Percentiles rank a stretch among this genome's conserved stretches.
Evolutionary conservation across 2,888 invertebrate species (phyloP).

Genomic region (Trachelus stipa): DNA sequence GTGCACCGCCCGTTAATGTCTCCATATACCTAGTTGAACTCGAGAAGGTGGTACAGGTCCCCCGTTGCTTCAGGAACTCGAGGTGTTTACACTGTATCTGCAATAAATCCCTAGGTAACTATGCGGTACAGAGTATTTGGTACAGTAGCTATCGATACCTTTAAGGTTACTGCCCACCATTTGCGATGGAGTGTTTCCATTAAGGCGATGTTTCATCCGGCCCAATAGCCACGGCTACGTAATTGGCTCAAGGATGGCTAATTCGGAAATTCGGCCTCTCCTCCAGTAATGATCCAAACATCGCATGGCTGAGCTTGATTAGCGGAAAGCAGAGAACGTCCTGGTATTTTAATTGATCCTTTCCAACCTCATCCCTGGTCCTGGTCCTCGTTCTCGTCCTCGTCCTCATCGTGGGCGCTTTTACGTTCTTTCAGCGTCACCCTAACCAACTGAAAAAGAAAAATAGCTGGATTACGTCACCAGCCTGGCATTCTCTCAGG

Average conservation of each 20-base stretch:
- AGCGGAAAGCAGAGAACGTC: conserved; percentile 31
- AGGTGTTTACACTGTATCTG: no score
- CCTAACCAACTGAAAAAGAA: conserved; percentile 41
- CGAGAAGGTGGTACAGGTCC: no score
- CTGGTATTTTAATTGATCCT: conserved; percentile 45
- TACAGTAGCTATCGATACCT: no score
- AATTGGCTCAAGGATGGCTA: conserved; percentile 28
- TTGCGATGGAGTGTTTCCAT: no score
- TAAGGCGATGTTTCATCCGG: no score
- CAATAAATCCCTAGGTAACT: no score
- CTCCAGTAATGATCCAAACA: conserved; percentile 36
- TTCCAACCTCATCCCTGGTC: conserved; percentile 18
- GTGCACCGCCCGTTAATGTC: no score
- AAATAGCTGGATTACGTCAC: conserved; percentile 50
- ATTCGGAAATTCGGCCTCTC: conserved; percentile 23
- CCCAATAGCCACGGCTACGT: neutral
- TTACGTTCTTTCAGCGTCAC: neutral
- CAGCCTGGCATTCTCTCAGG: conserved; percentile 15
- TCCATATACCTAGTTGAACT: no score
- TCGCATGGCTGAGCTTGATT: conserved; percentile 46
- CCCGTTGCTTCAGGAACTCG: no score
- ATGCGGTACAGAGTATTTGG: no score
- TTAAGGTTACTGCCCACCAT: no score
- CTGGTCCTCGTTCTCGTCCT: neutral
- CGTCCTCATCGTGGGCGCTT: neutral